Evolutionary conservation across 2,797 vertebrate genomes (phyloP), one percentile per base, ranked within the genome.

Genomic region (Eulemur albifrons): DNA sequence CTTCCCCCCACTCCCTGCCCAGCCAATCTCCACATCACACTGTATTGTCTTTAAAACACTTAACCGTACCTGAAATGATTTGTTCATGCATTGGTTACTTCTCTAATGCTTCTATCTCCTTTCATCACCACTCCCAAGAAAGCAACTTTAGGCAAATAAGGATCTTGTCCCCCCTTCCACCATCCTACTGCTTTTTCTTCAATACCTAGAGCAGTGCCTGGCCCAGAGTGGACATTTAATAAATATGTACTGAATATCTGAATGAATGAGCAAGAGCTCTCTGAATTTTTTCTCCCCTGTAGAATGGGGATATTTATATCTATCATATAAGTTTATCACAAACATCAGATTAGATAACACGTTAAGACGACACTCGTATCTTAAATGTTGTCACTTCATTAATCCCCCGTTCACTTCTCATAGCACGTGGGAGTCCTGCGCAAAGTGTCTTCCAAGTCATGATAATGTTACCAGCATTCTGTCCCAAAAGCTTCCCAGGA

Each of bases 401-500:
- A 14, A 45, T 67, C 6, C 4, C 32, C 40, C 35, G 3, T 40
- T 93, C 43, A 61, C 35, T 35, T 73, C 35, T 32, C 35, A 14
- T 12, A 81, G n/a, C n/a, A 32, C 7, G 1, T 54, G 11, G 7
- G 9, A 1, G 2, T 20, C 32, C n/a, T 61, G 27, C 1, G 5
- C 35, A 59, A 30, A 38, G 6, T 35, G 59, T 86, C 80, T 88
- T 40, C 23, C 23, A 6, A n/a, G 21, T 70, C 65, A 35, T n/a
- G n/a, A 70, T 8, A 79, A 48, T 35, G 15, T 8, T 38, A 38
- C 11, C 57, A 90, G 27, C 32, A 59, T 27, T 35, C 21, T 40
- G 45, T 32, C 15, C 25, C 70, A 84, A 94, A 38, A 81, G 11
- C 7, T 25, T 72, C 65, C 40, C 5, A 83, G 59, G 21, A 88